phyloP scores from a whole-genome alignment of 2,113 vertebrate genomes.

The Terrapene triunguis region DNA sequence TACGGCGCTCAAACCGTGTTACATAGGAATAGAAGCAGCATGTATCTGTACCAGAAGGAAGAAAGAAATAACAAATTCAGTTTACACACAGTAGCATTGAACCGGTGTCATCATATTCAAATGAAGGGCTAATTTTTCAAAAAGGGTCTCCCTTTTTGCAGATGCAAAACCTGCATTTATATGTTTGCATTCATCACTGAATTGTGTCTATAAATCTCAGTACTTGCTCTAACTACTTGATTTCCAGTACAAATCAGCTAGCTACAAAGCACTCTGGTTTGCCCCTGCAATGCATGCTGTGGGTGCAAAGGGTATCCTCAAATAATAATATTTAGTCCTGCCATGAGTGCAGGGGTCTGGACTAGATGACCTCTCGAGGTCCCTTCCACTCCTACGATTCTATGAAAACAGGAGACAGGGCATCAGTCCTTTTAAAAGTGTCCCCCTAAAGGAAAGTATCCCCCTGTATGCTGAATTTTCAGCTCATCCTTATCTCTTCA shows the following conservation, averaged over 20 bases:
- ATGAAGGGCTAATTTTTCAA: background rate
- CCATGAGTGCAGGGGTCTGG: too few relatives aligned
- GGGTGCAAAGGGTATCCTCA: background rate
- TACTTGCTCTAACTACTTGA: slow-evolving; percentile 16
- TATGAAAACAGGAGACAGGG: background rate
- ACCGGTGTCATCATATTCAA: background rate
- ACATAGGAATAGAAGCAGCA: background rate
- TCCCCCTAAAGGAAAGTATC: rapidly evolving
- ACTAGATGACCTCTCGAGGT: too few relatives aligned
- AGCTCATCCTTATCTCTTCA: background rate
- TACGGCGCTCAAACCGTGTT: background rate
- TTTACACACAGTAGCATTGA: background rate
- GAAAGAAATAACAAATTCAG: background rate
- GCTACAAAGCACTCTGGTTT: background rate
- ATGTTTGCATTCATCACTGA: background rate
- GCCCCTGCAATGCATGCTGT: background rate
- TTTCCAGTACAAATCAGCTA: background rate
- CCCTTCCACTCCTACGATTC: too few relatives aligned
- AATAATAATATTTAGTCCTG: too few relatives aligned
- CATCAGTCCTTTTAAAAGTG: background rate
- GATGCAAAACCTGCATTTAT: background rate
- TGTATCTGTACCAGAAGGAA: background rate
- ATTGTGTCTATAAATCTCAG: background rate
- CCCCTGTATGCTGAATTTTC: background rate
- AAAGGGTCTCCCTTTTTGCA: background rate